Percentiles rank a stretch among this genome's conserved stretches.
Conservation (phyloP, 2,797 vertebrate genomes). For the Gymnodraco acuticeps region DNA sequence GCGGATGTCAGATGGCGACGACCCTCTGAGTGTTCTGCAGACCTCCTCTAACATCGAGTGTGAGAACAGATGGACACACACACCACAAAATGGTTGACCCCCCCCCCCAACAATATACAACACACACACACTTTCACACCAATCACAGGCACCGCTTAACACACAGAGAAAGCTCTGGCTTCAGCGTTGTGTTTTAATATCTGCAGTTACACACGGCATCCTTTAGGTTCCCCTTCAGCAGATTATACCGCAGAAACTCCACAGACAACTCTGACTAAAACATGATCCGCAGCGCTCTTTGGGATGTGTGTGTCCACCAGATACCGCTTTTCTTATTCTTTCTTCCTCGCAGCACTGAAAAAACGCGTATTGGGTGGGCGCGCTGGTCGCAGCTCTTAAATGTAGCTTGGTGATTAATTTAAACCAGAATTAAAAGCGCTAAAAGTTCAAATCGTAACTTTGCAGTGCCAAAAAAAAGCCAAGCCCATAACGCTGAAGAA, state of each 20-base stretch:
- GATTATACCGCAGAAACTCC: conserved; percentile 43
- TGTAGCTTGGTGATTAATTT: conserved; percentile 35
- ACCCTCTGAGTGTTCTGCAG: conserved; percentile 87
- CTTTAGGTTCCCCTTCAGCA: conserved; percentile 45
- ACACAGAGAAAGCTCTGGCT: conserved; percentile 35
- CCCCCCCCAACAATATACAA: background rate
- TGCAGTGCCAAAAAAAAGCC: conserved; percentile 41
- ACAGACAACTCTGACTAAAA: conserved; percentile 47
- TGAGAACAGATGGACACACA: conserved; percentile 41
- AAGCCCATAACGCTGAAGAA: conserved; percentile 43
- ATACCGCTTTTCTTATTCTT: conserved; percentile 3
- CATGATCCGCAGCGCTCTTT: conserved; percentile 17
- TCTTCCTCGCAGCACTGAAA: conserved; percentile 41
- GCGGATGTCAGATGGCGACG: conserved; percentile 86
- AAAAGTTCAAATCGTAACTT: conserved; percentile 27
- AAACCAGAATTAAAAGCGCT: conserved; percentile 22
- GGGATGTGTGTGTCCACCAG: conserved; percentile 49
- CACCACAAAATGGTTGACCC: conserved; percentile 17
- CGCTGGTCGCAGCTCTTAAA: conserved; percentile 73
- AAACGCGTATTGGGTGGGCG: conserved; percentile 18
- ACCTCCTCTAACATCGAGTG: conserved; percentile 45
- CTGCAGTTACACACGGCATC: conserved; percentile 48
- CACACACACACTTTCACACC: conserved; percentile 27
- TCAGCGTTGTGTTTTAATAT: conserved; percentile 28
- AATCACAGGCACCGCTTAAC: conserved; percentile 56